phyloP scores from a whole-genome alignment of 2,888 invertebrate species.

The Nebria salina region DNA sequence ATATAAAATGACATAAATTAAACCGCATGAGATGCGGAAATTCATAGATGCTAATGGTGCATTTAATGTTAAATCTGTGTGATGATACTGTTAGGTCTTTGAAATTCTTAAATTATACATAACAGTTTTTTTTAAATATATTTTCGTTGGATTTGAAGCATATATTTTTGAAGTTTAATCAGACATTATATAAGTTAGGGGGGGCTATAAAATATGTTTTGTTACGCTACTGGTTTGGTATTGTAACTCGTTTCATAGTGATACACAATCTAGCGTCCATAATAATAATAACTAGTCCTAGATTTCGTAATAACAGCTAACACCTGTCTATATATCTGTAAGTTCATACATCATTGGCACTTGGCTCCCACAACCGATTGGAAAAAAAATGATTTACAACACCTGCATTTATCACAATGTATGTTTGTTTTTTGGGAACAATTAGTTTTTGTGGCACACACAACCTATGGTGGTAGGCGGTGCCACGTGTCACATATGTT shows the following conservation, averaged over 20 bases:
- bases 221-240: neutral
- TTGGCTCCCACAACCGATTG: neutral
- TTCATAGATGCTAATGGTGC: neutral
- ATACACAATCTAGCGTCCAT: neutral
- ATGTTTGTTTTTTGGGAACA: neutral
- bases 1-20: neutral
- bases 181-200: too few species aligned
- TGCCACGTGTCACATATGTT: neutral
- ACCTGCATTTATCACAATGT: neutral
- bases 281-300: neutral
- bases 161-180: too few species aligned
- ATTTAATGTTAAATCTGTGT: neutral
- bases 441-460: neutral
- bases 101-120: neutral
- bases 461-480: neutral
- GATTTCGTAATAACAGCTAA: neutral
- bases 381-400: neutral
- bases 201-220: neutral
- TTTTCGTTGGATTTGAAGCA: too few species aligned
- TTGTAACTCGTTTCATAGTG: neutral
- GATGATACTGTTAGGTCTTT: neutral
- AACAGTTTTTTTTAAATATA: neutral
- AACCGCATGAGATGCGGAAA: neutral
- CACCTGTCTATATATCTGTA: neutral
- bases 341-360: neutral